Conservation (phyloP, 2,797 vertebrate genomes). For the Molossus molossus region DNA sequence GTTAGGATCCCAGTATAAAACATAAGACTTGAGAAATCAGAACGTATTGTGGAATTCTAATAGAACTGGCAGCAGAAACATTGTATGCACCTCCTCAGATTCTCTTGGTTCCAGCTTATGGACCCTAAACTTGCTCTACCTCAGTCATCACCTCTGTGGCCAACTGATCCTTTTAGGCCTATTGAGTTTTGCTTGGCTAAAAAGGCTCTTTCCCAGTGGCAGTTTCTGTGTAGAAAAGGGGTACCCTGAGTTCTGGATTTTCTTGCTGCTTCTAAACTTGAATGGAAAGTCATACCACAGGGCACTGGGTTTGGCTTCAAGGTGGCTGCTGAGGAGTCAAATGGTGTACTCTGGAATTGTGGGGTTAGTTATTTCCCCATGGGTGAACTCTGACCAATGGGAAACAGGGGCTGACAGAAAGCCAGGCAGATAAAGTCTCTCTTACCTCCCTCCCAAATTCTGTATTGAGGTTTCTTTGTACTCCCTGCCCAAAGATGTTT, state of each 20-base stretch:
- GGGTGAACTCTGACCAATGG: background rate
- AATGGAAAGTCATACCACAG: background rate
- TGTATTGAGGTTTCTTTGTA: background rate
- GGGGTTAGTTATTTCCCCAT: background rate
- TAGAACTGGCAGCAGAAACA: background rate
- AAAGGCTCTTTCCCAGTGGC: background rate
- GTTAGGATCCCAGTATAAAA: background rate
- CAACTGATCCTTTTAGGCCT: background rate
- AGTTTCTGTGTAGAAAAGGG: background rate
- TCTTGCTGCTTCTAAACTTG: conserved; percentile 15
- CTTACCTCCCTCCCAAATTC: background rate
- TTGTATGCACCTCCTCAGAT: background rate
- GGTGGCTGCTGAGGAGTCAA: background rate
- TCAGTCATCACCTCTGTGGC: background rate
- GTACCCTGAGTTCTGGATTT: background rate
- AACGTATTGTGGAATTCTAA: conserved; percentile 1
- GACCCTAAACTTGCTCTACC: background rate
- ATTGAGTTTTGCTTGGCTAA: background rate
- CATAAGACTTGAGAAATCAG: background rate
- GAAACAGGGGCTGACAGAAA: background rate
- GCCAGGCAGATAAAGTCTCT: background rate
- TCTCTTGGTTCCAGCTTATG: too few species aligned
- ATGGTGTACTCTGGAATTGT: background rate
- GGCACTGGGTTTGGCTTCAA: background rate
- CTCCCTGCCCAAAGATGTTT: background rate